These are phyloP conservation scores for Megamerina dolium DNA, from an alignment of 2,888 invertebrate species.

Conservation along the genomic window DNA sequence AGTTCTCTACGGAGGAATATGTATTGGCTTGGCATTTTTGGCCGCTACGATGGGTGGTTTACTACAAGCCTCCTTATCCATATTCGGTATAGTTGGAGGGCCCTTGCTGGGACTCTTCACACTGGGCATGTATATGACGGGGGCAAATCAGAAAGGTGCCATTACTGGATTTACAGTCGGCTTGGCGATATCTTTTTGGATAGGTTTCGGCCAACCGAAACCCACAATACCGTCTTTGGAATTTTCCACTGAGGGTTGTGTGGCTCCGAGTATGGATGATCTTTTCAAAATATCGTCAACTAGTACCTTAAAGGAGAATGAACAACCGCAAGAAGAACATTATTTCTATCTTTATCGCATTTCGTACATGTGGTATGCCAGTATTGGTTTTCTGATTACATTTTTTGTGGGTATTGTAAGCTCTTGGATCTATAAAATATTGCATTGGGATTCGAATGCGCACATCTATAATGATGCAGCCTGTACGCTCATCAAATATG, in stretches of 20 bases:
- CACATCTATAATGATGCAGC: slow-evolving; percentile 36
- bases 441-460: slow-evolving; percentile 40
- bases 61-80: slow-evolving; percentile 79
- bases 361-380: slow-evolving; percentile 69
- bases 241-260: slow-evolving; percentile 57
- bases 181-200: slow-evolving; percentile 68
- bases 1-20: slow-evolving; percentile 65
- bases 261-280: slow-evolving; percentile 22
- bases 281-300: slow-evolving; percentile 17
- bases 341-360: slow-evolving; percentile 49
- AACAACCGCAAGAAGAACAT: slow-evolving; percentile 18
- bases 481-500: slow-evolving; percentile 51
- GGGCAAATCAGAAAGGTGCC: slow-evolving; percentile 68
- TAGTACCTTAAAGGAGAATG: slow-evolving; percentile 4
- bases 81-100: slow-evolving; percentile 83
- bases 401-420: slow-evolving; percentile 52
- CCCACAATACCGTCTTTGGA: slow-evolving; percentile 56
- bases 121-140: slow-evolving; percentile 74
- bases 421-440: slow-evolving; percentile 49
- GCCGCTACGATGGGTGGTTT: slow-evolving; percentile 78
- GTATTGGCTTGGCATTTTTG: slow-evolving; percentile 74
- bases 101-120: slow-evolving; percentile 81
- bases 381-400: slow-evolving; percentile 52
- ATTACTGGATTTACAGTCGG: slow-evolving; percentile 60
- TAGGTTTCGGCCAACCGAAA: slow-evolving; percentile 77